phyloP scores from a whole-genome alignment of 2,113 vertebrate genomes.

The Pseudonaja textilis region DNA sequence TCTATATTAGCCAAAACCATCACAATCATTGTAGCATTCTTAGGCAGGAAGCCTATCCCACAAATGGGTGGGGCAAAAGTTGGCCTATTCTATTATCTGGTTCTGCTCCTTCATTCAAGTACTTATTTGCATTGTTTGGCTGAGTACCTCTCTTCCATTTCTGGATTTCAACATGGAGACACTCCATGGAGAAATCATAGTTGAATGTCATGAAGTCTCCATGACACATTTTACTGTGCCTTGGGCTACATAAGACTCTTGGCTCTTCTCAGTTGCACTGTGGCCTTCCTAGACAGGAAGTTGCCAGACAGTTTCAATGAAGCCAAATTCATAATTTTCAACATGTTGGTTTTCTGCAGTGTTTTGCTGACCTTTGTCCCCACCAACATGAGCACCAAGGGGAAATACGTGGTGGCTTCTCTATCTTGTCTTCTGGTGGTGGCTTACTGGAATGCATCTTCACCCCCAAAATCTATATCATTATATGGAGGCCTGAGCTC shows the following conservation, averaged over 20 bases:
- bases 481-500: neutral
- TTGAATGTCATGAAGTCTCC: neutral
- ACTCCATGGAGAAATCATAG: neutral
- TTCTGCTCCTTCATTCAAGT: neutral
- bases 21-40: neutral
- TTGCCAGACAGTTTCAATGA: too few species aligned
- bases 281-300: neutral
- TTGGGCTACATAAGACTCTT: neutral
- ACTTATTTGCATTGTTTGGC: neutral
- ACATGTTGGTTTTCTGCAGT: too few species aligned
- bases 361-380: too few species aligned
- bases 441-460: too few species aligned
- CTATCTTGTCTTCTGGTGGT: too few species aligned
- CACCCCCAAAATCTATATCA: too few species aligned
- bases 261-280: neutral
- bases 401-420: too few species aligned
- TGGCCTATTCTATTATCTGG: too few species aligned
- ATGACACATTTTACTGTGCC: neutral
- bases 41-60: neutral
- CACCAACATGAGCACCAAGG: too few species aligned
- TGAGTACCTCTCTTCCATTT: neutral
- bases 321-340: too few species aligned
- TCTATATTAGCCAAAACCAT: neutral
- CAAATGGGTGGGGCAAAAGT: neutral
- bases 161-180: neutral